A percentile compares a stretch with the other conserved stretches of the same genome.
These are phyloP conservation scores for Cydia amplana DNA, from an alignment of 1,140 invertebrate genomes.

Conservation along the genomic window DNA sequence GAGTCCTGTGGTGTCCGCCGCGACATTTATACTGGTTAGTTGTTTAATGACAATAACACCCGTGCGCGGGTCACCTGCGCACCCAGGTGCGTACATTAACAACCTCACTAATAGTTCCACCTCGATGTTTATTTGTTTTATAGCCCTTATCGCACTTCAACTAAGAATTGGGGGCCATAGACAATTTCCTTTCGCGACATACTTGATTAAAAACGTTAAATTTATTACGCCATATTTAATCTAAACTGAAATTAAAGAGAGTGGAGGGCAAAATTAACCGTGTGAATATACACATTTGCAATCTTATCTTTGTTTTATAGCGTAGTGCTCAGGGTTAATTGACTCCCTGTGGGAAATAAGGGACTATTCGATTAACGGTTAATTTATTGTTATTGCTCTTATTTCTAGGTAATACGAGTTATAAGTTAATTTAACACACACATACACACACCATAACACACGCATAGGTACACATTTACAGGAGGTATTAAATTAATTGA, in stretches of 20 bases:
- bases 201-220: slow-evolving; percentile 48
- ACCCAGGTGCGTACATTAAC: slow-evolving; percentile 74
- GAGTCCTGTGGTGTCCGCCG: neutral
- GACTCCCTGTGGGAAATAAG: slow-evolving; percentile 57
- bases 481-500: too few relatives aligned
- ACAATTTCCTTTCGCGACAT: slow-evolving; percentile 45
- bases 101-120: slow-evolving; percentile 68
- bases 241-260: slow-evolving; percentile 65
- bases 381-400: slow-evolving; percentile 17
- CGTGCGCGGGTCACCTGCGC: slow-evolving; percentile 60
- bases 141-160: slow-evolving; percentile 41
- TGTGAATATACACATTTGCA: slow-evolving; percentile 58
- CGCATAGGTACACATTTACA: too few relatives aligned
- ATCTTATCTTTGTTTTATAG: slow-evolving; percentile 62
- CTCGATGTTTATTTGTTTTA: slow-evolving; percentile 69
- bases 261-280: slow-evolving; percentile 51
- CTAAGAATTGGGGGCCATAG: neutral
- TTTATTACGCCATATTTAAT: slow-evolving; percentile 57
- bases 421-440: neutral
- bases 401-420: neutral
- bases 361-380: slow-evolving; percentile 10
- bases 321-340: slow-evolving; percentile 43
- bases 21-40: neutral
- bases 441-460: too few relatives aligned
- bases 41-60: neutral